Conservation (phyloP, 37 sponge, comb jelly and placozoan species). For the Corticium candelabrum region DNA sequence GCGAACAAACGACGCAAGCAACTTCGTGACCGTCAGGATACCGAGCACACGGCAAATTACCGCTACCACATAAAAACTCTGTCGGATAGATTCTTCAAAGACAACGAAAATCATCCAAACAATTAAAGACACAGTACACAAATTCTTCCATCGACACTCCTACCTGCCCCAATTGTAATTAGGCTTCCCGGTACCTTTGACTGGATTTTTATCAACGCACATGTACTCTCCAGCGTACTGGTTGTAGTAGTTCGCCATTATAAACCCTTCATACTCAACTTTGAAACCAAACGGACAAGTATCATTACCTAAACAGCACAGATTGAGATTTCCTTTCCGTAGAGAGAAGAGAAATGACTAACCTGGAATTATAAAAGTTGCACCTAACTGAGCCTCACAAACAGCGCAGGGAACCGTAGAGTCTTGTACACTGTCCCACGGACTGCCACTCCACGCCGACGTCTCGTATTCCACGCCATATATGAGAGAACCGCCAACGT, state of each 20-base stretch:
- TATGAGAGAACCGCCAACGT: background rate
- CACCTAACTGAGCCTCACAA: background rate
- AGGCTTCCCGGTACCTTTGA: background rate
- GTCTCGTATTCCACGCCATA: background rate
- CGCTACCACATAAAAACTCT: background rate
- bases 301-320: background rate
- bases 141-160: too few relatives aligned
- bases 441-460: background rate
- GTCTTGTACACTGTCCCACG: background rate
- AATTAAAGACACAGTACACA: constrained; percentile 6
- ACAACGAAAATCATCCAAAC: background rate
- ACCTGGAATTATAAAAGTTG: background rate
- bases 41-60: background rate
- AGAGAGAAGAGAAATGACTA: too few relatives aligned
- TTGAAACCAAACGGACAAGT: background rate
- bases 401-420: background rate
- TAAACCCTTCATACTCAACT: background rate
- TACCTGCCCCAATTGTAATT: background rate
- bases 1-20: background rate
- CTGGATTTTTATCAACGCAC: background rate
- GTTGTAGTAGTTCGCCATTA: background rate
- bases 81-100: background rate
- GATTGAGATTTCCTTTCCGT: too few relatives aligned
- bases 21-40: background rate
- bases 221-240: background rate